These are phyloP conservation scores for Schlechtendalia chinensis DNA, from an alignment of 1,140 invertebrate genomes.

Conservation along the genomic window DNA sequence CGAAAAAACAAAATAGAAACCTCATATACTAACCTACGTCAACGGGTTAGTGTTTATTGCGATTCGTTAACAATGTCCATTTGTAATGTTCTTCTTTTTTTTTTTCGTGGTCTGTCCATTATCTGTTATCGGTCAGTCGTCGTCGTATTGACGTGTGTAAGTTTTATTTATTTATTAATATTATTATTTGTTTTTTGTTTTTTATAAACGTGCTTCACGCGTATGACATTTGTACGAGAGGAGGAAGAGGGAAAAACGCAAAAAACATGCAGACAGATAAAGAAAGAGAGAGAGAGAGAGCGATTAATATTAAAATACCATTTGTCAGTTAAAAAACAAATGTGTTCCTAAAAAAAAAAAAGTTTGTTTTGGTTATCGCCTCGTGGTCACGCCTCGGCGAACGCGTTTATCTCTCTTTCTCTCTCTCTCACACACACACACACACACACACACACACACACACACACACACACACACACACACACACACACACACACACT, in stretches of 20 bases:
- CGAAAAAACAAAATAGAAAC: background rate
- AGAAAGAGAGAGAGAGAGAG: background rate
- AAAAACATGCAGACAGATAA: background rate
- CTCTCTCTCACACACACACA: too few relatives aligned
- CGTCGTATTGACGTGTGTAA: background rate
- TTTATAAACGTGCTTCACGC: conserved; percentile 18
- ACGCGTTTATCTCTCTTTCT: background rate
- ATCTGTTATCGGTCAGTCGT: conserved; percentile 21
- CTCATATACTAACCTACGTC: background rate
- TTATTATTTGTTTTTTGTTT: background rate
- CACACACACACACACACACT: too few relatives aligned
- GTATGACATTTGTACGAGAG: conserved; percentile 1
- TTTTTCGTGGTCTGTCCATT: background rate
- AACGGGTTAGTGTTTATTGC: background rate
- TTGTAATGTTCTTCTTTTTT: background rate
- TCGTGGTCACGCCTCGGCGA: background rate
- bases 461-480: too few relatives aligned
- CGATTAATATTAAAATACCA: conserved; percentile 20
- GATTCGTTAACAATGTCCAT: background rate
- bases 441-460: too few relatives aligned
- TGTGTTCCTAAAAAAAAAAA: conserved; percentile 17
- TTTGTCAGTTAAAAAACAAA: background rate
- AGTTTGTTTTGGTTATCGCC: conserved; percentile 31
- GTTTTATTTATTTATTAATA: background rate
- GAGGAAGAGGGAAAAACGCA: background rate